phyloP scores from a whole-genome alignment of 2,888 invertebrate genomes.

The Oligia fasciuncula region DNA sequence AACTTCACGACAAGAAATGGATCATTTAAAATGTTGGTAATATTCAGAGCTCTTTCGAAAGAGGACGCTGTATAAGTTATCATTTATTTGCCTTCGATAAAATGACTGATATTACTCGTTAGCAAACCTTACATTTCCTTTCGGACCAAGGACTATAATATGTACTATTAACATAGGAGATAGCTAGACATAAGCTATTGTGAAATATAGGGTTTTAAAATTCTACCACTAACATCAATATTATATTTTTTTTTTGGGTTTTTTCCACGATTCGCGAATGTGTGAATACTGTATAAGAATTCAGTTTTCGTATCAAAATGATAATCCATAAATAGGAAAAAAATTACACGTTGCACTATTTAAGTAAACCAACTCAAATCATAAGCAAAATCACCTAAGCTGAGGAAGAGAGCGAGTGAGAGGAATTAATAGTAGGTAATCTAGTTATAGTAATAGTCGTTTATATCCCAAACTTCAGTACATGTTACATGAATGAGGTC shows the following conservation, averaged over 20 bases:
- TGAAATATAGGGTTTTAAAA: neutral
- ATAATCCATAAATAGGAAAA: neutral
- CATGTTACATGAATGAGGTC: neutral
- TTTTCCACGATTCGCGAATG: neutral
- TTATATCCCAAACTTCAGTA: neutral
- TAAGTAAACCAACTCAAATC: neutral
- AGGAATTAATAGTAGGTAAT: neutral
- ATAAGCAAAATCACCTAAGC: neutral
- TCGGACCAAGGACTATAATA: neutral
- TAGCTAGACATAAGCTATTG: neutral
- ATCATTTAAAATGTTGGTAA: conserved; percentile 13
- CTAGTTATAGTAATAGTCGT: too few species aligned
- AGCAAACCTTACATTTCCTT: neutral
- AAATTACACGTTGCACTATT: neutral
- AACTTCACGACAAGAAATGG: conserved; percentile 18
- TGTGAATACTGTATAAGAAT: neutral
- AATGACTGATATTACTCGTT: neutral
- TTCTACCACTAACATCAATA: neutral
- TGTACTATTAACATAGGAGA: neutral
- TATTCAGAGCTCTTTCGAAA: conserved; percentile 16
- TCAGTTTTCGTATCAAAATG: neutral
- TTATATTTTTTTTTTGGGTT: neutral
- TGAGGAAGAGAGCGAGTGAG: neutral
- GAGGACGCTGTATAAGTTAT: neutral
- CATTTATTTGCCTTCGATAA: neutral